phyloP scores from a whole-genome alignment of 2,797 vertebrate species.

The Bufotes viridis region DNA sequence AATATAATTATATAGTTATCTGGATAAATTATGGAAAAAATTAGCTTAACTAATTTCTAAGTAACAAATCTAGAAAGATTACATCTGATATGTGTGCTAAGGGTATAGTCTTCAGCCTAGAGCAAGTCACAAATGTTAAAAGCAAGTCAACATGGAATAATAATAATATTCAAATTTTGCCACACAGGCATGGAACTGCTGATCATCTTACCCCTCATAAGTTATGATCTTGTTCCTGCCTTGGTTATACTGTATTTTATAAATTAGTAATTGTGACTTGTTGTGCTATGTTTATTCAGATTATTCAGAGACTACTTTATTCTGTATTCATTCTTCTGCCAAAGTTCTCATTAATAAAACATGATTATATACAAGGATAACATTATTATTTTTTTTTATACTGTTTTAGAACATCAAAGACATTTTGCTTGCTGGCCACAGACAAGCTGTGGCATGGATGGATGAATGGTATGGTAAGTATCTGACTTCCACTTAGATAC shows the following conservation, averaged over 20 bases:
- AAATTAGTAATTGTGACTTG: too few relatives aligned
- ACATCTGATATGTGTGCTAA: background rate
- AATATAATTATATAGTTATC: background rate
- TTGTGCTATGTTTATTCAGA: too few relatives aligned
- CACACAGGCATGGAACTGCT: too few relatives aligned
- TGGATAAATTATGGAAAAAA: background rate
- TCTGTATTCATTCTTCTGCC: background rate
- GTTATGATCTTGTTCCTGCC: too few relatives aligned
- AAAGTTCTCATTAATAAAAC: background rate
- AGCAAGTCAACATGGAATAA: background rate
- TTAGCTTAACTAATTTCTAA: background rate
- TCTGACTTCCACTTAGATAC: background rate
- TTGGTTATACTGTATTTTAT: too few relatives aligned
- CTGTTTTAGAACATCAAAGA: conserved; percentile 77
- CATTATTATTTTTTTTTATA: background rate
- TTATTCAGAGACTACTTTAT: too few relatives aligned
- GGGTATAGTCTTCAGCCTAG: background rate
- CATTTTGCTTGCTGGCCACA: conserved; percentile 82
- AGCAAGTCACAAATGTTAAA: too few relatives aligned
- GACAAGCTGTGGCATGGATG: conserved; percentile 82
- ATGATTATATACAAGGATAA: background rate
- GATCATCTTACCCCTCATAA: too few relatives aligned
- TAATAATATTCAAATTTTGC: too few relatives aligned
- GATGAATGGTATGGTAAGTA: conserved; percentile 85
- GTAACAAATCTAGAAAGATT: background rate